These are phyloP conservation scores for Cyclura pinguis DNA, from an alignment of 2,797 vertebrate genomes.

Conservation along the genomic window DNA sequence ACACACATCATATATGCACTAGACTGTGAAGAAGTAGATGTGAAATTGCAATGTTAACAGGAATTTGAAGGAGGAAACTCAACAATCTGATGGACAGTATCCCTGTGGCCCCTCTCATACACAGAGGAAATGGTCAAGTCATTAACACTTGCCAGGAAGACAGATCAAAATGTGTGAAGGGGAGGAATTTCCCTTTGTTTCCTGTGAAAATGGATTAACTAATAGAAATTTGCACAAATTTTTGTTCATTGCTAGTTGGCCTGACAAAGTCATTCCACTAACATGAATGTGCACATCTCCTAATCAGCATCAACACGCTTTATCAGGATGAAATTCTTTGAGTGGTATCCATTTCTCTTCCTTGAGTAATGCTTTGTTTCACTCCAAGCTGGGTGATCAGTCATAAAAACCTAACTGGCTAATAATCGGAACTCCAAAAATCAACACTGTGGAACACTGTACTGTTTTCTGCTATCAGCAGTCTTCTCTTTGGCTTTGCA, in stretches of 20 bases:
- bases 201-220: neutral
- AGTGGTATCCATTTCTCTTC: neutral
- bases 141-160: neutral
- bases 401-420: neutral
- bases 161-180: neutral
- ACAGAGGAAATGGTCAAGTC: neutral
- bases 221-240: neutral
- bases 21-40: neutral
- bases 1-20: neutral
- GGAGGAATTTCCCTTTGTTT: neutral
- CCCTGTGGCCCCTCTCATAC: neutral
- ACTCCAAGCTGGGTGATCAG: neutral
- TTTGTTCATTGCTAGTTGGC: too few species aligned
- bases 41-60: neutral
- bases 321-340: neutral
- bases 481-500: too few species aligned
- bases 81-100: neutral
- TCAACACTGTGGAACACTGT: neutral
- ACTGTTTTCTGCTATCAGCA: too few species aligned
- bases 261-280: too few species aligned
- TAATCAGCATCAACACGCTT: neutral
- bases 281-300: constrained; percentile 25
- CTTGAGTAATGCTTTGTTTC: neutral
- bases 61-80: neutral
- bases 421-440: neutral